phyloP scores from a whole-genome alignment of 2,888 invertebrate genomes.

The Mycalesis mineus region DNA sequence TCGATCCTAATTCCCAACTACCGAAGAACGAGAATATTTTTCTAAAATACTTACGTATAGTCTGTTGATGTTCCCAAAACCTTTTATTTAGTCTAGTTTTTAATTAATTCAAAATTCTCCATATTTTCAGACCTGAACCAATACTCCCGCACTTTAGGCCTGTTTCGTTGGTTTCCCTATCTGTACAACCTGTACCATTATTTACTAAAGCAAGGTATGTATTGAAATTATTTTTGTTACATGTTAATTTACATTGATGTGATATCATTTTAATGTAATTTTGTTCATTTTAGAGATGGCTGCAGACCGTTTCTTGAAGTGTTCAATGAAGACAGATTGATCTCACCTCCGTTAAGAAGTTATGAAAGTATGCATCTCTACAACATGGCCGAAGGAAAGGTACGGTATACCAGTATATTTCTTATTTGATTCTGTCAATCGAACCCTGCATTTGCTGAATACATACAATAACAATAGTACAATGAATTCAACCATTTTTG shows the following conservation, averaged over 20 bases:
- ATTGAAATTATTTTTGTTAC: too few species aligned
- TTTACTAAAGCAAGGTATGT: conserved; percentile 92
- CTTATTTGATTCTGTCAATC: too few species aligned
- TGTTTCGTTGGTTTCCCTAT: conserved; percentile 87
- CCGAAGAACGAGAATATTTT: too few species aligned
- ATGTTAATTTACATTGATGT: too few species aligned
- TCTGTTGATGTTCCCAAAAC: too few species aligned
- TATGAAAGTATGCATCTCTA: conserved; percentile 92
- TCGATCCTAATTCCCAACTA: too few species aligned
- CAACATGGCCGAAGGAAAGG: conserved; percentile 84
- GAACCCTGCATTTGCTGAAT: too few species aligned
- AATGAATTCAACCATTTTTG: too few species aligned
- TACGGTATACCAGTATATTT: conserved; percentile 35
- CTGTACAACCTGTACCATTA: conserved; percentile 92
- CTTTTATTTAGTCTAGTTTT: too few species aligned
- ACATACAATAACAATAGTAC: too few species aligned
- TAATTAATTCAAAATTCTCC: too few species aligned
- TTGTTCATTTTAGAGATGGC: conserved; percentile 83
- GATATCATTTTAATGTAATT: neutral
- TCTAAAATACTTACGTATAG: too few species aligned
- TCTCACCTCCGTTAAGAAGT: conserved; percentile 90
- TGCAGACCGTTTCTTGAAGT: conserved; percentile 96
- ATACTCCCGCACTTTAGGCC: conserved; percentile 89
- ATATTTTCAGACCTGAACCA: conserved; percentile 77
- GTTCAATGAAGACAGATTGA: conserved; percentile 90